These are phyloP conservation scores for Xestia xanthographa DNA, from an alignment of 2,888 invertebrate species.

Conservation along the genomic window DNA sequence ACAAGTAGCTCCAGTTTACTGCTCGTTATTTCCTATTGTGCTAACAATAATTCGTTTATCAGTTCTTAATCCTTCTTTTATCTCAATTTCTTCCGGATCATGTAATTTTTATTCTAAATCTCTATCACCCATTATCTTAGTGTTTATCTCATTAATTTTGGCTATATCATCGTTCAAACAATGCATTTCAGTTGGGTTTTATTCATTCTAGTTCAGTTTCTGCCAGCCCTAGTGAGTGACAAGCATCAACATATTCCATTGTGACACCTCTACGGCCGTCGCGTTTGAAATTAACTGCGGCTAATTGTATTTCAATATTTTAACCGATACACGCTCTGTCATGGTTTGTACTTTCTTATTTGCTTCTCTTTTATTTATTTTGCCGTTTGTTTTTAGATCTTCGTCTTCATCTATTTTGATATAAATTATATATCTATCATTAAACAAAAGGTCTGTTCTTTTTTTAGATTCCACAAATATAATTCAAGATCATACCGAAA, in stretches of 20 bases:
- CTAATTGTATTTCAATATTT: constrained; percentile 59
- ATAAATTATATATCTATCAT: not conserved
- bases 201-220: not conserved
- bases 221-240: constrained; percentile 49
- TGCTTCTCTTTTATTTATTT: constrained; percentile 15
- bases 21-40: not conserved
- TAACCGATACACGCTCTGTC: constrained; percentile 35
- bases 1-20: not conserved
- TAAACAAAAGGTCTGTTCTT: not conserved
- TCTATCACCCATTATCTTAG: not conserved
- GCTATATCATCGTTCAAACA: not conserved
- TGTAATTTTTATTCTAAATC: not conserved
- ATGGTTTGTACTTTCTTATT: constrained; percentile 47
- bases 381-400: constrained; percentile 9
- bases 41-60: not conserved
- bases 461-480: not conserved
- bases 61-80: not conserved
- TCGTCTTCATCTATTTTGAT: constrained; percentile 5
- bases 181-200: not conserved
- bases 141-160: not conserved
- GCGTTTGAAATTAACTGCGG: constrained; percentile 54
- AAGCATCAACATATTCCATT: constrained; percentile 57
- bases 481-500: not conserved
- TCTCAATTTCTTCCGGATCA: not conserved
- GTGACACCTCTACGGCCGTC: constrained; percentile 52